These are phyloP conservation scores for Lamprologus speciosus DNA, from an alignment of 2,113 vertebrate species.

Conservation along the genomic window DNA sequence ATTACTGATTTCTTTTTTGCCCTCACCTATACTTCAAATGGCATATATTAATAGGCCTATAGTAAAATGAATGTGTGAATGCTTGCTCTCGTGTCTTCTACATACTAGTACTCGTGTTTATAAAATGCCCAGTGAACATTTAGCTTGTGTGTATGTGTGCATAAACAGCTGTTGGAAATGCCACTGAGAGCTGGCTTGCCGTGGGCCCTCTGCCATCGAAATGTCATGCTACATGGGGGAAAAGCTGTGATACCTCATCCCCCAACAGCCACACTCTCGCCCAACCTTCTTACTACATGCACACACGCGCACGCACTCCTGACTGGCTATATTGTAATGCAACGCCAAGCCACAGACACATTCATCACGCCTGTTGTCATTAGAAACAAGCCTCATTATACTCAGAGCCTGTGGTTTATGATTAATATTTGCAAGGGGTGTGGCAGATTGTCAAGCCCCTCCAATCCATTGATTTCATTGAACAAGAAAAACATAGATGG, in stretches of 20 bases:
- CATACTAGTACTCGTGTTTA: neutral
- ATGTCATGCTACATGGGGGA: constrained; percentile 38
- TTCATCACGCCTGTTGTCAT: constrained; percentile 57
- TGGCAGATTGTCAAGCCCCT: constrained; percentile 36
- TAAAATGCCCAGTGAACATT: neutral
- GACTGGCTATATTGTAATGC: constrained; percentile 33
- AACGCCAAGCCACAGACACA: constrained; percentile 23
- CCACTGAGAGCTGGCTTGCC: constrained; percentile 33
- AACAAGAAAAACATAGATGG: constrained; percentile 1
- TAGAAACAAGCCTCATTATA: constrained; percentile 59
- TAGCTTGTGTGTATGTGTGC: constrained; percentile 13
- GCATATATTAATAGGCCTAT: neutral
- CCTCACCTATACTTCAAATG: neutral
- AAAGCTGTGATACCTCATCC: constrained; percentile 11
- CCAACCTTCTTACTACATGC: neutral
- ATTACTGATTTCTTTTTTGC: neutral
- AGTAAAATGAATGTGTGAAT: neutral
- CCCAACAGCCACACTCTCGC: constrained; percentile 9
- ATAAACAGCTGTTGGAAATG: constrained; percentile 59
- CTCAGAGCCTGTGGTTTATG: constrained; percentile 43
- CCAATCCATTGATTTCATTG: constrained; percentile 42
- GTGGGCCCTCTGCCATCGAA: constrained; percentile 42
- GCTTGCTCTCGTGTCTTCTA: neutral
- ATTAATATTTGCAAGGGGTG: constrained; percentile 57
- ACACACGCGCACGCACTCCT: neutral